Evolutionary conservation across 64 coral and sea anemone species (phyloP).

Genomic region (Cladopsammia gracilis): DNA sequence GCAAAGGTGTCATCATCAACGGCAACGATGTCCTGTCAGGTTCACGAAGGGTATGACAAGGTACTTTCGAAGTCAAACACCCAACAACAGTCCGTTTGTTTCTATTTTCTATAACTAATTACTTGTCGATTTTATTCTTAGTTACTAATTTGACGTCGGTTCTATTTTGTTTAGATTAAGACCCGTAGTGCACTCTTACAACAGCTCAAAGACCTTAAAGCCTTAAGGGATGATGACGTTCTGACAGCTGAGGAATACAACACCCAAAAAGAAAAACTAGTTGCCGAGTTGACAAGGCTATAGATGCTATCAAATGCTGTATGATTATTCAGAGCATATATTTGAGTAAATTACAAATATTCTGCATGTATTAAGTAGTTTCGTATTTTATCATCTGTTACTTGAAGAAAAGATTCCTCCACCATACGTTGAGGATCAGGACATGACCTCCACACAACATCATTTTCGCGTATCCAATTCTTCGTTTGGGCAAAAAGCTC

Average conservation of each 20-base stretch:
- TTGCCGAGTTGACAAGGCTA: slow-evolving; percentile 8
- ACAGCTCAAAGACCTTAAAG: slow-evolving; percentile 24
- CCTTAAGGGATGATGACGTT: not conserved
- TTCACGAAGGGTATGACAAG: too few species aligned
- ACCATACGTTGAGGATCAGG: slow-evolving; percentile 44
- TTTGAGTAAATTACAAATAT: slow-evolving; percentile 21
- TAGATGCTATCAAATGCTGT: not conserved
- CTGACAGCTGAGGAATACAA: slow-evolving; percentile 1
- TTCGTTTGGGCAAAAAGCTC: slow-evolving; percentile 62
- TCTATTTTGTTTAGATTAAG: slow-evolving; percentile 26
- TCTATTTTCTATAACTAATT: not conserved
- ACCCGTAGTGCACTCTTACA: not conserved
- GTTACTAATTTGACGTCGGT: too few species aligned
- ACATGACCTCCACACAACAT: slow-evolving; percentile 57
- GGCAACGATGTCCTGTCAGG: not conserved
- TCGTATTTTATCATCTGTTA: slow-evolving; percentile 45
- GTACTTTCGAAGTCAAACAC: too few species aligned
- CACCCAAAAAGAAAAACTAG: slow-evolving; percentile 17
- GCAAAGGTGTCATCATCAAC: too few species aligned
- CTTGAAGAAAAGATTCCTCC: slow-evolving; percentile 65
- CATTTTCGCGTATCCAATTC: slow-evolving; percentile 47
- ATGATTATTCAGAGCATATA: not conserved
- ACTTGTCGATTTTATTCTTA: too few species aligned
- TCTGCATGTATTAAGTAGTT: slow-evolving; percentile 54
- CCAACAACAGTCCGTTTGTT: not conserved